Conservation (phyloP, 2,888 invertebrate genomes). For the Orthosia incerta region DNA sequence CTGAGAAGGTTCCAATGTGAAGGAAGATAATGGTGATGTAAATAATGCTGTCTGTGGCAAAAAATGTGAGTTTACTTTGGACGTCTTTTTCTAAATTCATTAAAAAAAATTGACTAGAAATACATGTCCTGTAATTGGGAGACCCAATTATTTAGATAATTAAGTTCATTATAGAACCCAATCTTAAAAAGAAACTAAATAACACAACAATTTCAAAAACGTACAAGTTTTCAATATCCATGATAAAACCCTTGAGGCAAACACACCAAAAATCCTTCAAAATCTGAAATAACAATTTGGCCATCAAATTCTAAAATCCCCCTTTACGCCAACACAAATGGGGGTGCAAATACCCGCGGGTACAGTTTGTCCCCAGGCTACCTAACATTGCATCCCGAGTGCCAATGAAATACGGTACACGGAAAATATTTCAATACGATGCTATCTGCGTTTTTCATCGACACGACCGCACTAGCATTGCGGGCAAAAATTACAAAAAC, state of each 20-base stretch:
- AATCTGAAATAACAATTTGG: slow-evolving; percentile 40
- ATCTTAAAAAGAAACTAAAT: neutral
- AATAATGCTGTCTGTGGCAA: slow-evolving; percentile 29
- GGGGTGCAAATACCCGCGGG: slow-evolving; percentile 23
- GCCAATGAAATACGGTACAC: slow-evolving; percentile 11
- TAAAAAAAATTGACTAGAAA: neutral
- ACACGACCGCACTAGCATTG: neutral
- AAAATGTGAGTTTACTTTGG: neutral
- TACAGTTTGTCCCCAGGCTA: slow-evolving; percentile 36
- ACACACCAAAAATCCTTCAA: slow-evolving; percentile 9
- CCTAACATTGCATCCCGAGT: slow-evolving; percentile 33
- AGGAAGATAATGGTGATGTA: slow-evolving; percentile 42
- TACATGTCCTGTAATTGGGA: neutral
- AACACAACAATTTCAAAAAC: neutral
- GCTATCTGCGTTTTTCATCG: slow-evolving; percentile 21
- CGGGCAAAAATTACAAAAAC: neutral
- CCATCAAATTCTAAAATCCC: slow-evolving; percentile 22
- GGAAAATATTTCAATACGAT: slow-evolving; percentile 43
- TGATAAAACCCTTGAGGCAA: neutral
- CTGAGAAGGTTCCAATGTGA: slow-evolving; percentile 25
- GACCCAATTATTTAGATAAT: neutral
- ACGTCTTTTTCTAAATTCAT: neutral
- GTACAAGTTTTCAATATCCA: neutral
- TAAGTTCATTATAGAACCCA: neutral
- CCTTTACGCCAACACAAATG: slow-evolving; percentile 36